These are phyloP conservation scores for Trichogramma dendrolimi DNA, from an alignment of 2,888 invertebrate species.

Conservation along the genomic window DNA sequence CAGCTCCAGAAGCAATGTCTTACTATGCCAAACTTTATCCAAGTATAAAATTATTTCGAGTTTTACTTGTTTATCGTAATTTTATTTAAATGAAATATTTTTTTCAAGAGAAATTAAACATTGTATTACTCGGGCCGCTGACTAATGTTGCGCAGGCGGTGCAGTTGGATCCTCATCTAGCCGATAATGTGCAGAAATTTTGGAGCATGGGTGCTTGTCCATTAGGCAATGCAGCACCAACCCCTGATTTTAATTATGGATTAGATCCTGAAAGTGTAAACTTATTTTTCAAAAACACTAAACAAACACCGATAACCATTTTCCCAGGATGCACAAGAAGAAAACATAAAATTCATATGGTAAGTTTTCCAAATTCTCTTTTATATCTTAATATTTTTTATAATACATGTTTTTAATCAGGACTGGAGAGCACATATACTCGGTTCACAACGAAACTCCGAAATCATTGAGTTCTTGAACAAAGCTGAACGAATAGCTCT, in stretches of 20 bases:
- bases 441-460: slow-evolving; percentile 46
- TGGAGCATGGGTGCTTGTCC: slow-evolving; percentile 46
- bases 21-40: slow-evolving; percentile 46
- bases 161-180: slow-evolving; percentile 46
- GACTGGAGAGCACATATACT: slow-evolving; percentile 56
- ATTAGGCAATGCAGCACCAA: slow-evolving; percentile 28
- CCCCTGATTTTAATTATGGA: slow-evolving; percentile 60
- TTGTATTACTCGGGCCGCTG: slow-evolving; percentile 54
- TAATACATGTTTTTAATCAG: slow-evolving; percentile 42
- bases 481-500: slow-evolving; percentile 49
- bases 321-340: too few species aligned
- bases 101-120: slow-evolving; percentile 42
- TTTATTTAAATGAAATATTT: too few species aligned
- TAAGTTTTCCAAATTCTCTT: too few species aligned
- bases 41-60: slow-evolving; percentile 31
- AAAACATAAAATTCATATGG: too few species aligned
- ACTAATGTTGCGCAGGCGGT: slow-evolving; percentile 58
- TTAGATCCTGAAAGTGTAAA: slow-evolving; percentile 60
- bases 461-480: slow-evolving; percentile 54
- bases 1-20: slow-evolving; percentile 51
- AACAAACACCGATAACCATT: too few species aligned
- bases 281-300: slow-evolving; percentile 50
- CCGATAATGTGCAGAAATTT: slow-evolving; percentile 39
- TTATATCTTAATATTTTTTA: too few species aligned
- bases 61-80: too few species aligned